These are phyloP conservation scores for Leptonema lineaticorne DNA, from an alignment of 1,140 invertebrate genomes.

Conservation along the genomic window DNA sequence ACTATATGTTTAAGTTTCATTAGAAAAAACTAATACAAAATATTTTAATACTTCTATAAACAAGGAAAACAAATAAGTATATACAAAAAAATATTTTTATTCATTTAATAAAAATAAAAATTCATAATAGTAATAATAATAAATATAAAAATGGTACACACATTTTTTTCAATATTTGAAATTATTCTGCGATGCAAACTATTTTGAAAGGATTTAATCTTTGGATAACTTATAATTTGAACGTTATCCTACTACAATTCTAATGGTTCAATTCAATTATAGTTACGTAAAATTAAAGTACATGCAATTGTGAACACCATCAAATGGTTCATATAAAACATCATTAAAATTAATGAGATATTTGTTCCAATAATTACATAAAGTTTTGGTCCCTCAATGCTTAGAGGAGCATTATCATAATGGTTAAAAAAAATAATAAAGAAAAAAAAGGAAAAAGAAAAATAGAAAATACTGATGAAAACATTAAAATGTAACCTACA, in stretches of 20 bases:
- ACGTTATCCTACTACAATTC: too few species aligned
- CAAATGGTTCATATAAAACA: not conserved
- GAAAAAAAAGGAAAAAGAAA: too few species aligned
- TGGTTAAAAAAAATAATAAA: too few species aligned
- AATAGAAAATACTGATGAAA: slow-evolving; percentile 9
- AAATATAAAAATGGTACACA: slow-evolving; percentile 28
- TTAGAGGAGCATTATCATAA: slow-evolving; percentile 11
- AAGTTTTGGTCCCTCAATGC: slow-evolving; percentile 25
- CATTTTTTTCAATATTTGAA: too few species aligned
- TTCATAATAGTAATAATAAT: too few species aligned
- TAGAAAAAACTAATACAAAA: slow-evolving; percentile 18
- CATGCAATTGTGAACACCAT: not conserved
- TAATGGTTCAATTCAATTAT: not conserved
- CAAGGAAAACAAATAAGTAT: slow-evolving; percentile 25
- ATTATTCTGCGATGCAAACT: slow-evolving; percentile 1
- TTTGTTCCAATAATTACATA: not conserved
- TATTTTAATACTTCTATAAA: slow-evolving; percentile 24
- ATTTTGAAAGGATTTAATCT: not conserved
- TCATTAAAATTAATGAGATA: not conserved
- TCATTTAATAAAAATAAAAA: slow-evolving; percentile 4
- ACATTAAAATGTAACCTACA: not conserved
- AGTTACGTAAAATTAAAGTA: not conserved
- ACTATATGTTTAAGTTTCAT: not conserved
- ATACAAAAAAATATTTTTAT: slow-evolving; percentile 29
- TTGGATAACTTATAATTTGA: too few species aligned